Evolutionary conservation across 2,888 invertebrate genomes (phyloP), one percentile per base, ranked within the genome.

Genomic region (Aplocera efformata): DNA sequence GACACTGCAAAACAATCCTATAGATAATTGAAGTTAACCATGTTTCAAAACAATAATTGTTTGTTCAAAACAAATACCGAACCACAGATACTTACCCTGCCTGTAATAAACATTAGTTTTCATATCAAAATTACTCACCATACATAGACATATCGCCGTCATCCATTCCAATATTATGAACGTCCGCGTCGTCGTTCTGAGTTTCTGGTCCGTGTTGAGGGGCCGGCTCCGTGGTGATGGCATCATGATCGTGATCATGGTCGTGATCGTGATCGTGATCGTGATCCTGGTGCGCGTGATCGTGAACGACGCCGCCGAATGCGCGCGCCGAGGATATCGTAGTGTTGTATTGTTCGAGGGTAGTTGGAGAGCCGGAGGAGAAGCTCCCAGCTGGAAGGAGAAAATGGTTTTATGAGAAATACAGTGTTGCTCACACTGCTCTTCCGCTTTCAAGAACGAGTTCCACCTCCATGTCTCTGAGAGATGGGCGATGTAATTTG

Each of bases 361-460:
- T 86, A 24, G 91, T 90, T 28, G 92, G 91, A 42, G 92, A 90
- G 76, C 90, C 91, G 17, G 90, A 84, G 60, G 93, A 90, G 52
- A 94, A 90, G 32, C 93, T 88, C 31, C 94, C 94, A 60, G 92
- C 94, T 94, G 77, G 24, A 89, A 89, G 32, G 26, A 43, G 30
- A 35, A 48, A 46, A 34, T 25, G 4, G 33, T 42, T 21, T 32
- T 20, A 10, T 26, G 24, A 6, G 24, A 34, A 22, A 31, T n/a
- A n/a, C n/a, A n/a, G n/a, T n/a, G n/a, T n/a, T n/a, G n/a, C n/a
- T n/a, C n/a, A n/a, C n/a, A n/a, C n/a, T n/a, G n/a, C n/a, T n/a
- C n/a, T n/a, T n/a, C n/a, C n/a, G n/a, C n/a, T n/a, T n/a, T n/a
- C n/a, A n/a, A n/a, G n/a, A n/a, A n/a, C n/a, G n/a, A n/a, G 13